phyloP scores from a whole-genome alignment of 2,797 vertebrate species.

The Aulostomus chinensis region DNA sequence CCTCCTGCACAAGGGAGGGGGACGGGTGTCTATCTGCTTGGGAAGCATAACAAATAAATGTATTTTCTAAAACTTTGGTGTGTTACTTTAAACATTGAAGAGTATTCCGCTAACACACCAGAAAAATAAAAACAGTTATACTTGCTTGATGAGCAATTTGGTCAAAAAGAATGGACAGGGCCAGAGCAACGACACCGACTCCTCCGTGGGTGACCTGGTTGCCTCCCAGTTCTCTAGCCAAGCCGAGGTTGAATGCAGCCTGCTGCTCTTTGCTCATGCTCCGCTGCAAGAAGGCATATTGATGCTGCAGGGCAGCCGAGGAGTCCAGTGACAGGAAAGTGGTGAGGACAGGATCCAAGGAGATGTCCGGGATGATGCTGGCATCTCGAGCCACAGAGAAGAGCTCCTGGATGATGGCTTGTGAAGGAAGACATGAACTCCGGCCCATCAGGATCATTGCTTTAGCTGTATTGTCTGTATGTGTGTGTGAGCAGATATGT shows the following conservation, averaged over 20 bases:
- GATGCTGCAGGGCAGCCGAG: constrained; percentile 59
- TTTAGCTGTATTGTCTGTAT: background rate
- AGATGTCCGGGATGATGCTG: constrained; percentile 60
- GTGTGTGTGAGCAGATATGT: background rate
- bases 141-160: constrained; percentile 63
- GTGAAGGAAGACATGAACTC: constrained; percentile 61
- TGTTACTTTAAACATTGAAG: background rate
- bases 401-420: constrained; percentile 60
- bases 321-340: constrained; percentile 69
- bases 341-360: constrained; percentile 66
- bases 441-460: constrained; percentile 57
- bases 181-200: constrained; percentile 67
- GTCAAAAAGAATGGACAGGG: constrained; percentile 68
- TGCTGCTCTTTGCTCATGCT: constrained; percentile 56
- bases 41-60: too few relatives aligned
- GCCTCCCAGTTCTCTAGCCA: constrained; percentile 42
- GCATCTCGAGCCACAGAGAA: constrained; percentile 64
- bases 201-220: constrained; percentile 52
- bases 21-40: too few relatives aligned
- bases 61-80: too few relatives aligned
- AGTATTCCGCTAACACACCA: background rate
- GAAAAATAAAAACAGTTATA: constrained; percentile 7
- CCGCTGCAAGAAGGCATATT: constrained; percentile 41
- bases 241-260: constrained; percentile 29
- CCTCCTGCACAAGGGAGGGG: too few relatives aligned